A percentile compares a stretch with the other conserved stretches of the same genome.
Conservation (phyloP, 2,888 invertebrate species). For the Lamproptera curius region DNA sequence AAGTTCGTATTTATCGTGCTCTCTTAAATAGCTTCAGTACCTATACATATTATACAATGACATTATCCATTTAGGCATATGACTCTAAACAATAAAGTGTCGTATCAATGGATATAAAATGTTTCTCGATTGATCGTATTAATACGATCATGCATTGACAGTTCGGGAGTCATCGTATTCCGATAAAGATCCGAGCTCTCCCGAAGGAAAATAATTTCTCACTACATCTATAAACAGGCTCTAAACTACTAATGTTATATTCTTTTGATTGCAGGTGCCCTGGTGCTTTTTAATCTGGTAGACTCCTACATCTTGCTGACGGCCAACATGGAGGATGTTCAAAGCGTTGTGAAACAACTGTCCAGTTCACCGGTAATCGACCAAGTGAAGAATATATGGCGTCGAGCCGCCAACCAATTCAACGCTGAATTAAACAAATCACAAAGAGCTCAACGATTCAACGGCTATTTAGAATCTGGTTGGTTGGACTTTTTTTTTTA, state of each 20-base stretch:
- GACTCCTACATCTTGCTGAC: slow-evolving; percentile 52
- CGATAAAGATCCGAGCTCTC: no score
- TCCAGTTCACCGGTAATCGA: slow-evolving; percentile 38
- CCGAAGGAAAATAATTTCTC: no score
- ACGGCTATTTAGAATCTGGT: slow-evolving; percentile 13
- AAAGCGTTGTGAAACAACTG: slow-evolving; percentile 45
- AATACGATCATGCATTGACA: no score
- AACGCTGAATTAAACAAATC: slow-evolving; percentile 28
- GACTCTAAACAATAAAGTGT: no score
- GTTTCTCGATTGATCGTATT: no score
- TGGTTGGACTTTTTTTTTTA: neutral
- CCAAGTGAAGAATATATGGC: slow-evolving; percentile 40
- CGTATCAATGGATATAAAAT: no score
- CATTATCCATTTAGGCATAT: no score
- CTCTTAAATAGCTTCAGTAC: no score
- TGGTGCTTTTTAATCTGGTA: slow-evolving; percentile 29
- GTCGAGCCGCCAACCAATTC: slow-evolving; percentile 43
- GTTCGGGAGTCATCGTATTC: no score
- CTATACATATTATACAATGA: no score
- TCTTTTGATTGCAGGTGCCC: slow-evolving; percentile 15
- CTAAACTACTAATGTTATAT: neutral
- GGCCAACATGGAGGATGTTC: slow-evolving; percentile 54
- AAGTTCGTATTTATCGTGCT: no score
- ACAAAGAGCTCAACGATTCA: slow-evolving; percentile 12
- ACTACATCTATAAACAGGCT: no score